phyloP scores from a whole-genome alignment of 2,888 invertebrate genomes.

The Acleris laterana region DNA sequence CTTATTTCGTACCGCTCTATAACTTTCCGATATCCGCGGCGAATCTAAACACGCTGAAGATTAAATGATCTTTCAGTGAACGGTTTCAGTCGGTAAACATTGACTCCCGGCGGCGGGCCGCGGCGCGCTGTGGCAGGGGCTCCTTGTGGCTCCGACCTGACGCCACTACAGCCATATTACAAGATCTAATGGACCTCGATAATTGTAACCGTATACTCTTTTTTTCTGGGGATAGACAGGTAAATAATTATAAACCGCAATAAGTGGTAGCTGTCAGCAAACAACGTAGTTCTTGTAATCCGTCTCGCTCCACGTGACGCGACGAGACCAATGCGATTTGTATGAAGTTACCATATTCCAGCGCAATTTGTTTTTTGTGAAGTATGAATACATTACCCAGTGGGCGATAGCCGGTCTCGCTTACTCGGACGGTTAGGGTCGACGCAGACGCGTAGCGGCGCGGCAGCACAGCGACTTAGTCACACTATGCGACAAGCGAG shows the following conservation, averaged over 20 bases:
- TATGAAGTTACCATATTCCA: background rate
- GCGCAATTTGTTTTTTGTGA: background rate
- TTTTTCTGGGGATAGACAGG: too few relatives aligned
- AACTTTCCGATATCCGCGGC: background rate
- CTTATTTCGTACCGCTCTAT: background rate
- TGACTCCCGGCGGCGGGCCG: background rate
- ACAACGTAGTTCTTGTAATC: too few relatives aligned
- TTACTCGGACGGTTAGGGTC: too few relatives aligned
- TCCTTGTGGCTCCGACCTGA: background rate
- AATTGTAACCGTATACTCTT: too few relatives aligned
- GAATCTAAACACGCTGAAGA: background rate
- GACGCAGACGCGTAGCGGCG: too few relatives aligned
- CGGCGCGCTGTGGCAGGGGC: background rate
- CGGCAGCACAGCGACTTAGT: too few relatives aligned
- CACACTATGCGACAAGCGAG: too few relatives aligned
- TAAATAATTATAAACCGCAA: too few relatives aligned
- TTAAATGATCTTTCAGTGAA: background rate
- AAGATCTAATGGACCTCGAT: too few relatives aligned
- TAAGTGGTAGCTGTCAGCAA: too few relatives aligned
- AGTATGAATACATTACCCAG: background rate
- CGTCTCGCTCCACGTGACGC: too few relatives aligned
- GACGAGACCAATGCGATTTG: background rate
- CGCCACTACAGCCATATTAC: too few relatives aligned
- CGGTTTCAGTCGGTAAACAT: constrained; percentile 16
- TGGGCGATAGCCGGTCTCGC: background rate